A percentile compares a stretch with the other conserved stretches of the same genome.
phyloP scores from a whole-genome alignment of 2,888 invertebrate species.

The Drosophila koepferae region DNA sequence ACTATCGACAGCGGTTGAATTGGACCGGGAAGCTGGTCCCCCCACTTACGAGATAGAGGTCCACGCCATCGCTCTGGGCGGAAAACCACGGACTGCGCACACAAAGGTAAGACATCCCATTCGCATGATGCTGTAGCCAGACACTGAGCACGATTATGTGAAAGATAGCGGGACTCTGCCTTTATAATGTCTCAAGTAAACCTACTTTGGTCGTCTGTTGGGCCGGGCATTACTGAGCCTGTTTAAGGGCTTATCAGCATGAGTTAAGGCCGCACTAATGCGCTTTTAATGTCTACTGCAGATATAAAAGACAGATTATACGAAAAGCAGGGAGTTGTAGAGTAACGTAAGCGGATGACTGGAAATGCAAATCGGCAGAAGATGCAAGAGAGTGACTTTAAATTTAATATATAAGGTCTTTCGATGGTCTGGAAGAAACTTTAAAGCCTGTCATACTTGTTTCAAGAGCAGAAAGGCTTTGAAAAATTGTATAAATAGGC shows the following conservation, averaged over 20 bases:
- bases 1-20: conserved; percentile 92
- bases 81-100: conserved; percentile 90
- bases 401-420: conserved; percentile 27
- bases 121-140: conserved; percentile 2
- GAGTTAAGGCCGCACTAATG: conserved; percentile 84
- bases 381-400: conserved; percentile 16
- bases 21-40: conserved; percentile 94
- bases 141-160: conserved; percentile 12
- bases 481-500: conserved; percentile 67
- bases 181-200: conserved; percentile 11
- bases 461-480: conserved; percentile 35
- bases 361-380: conserved; percentile 65
- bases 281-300: conserved; percentile 85
- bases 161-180: conserved; percentile 10
- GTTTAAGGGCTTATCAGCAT: conserved; percentile 68
- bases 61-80: conserved; percentile 92
- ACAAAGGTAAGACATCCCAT: conserved; percentile 90
- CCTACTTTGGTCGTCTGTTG: conserved; percentile 31
- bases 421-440: neutral
- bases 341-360: conserved; percentile 25
- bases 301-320: conserved; percentile 85
- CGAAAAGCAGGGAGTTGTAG: conserved; percentile 44
- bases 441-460: conserved; percentile 38
- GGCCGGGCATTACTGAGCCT: conserved; percentile 37
- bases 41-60: conserved; percentile 94